phyloP scores from a whole-genome alignment of 2,113 vertebrate species.

The Oncorhynchus nerka region DNA sequence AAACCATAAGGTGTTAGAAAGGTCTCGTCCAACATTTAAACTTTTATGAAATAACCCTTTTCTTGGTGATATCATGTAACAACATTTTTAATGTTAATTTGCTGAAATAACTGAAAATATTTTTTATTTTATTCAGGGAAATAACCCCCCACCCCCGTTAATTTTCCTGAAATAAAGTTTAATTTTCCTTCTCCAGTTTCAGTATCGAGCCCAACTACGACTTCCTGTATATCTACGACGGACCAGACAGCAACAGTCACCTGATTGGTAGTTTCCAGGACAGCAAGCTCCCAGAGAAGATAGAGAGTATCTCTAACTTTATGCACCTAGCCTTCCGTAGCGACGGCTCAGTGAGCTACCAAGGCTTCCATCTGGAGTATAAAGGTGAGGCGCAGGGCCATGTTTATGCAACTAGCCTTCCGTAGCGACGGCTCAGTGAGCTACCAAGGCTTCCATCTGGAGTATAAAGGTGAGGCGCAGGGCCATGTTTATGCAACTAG shows the following conservation, averaged over 20 bases:
- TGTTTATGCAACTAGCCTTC: constrained; percentile 6
- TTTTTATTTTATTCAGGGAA: no score
- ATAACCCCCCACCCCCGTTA: no score
- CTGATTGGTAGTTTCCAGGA: constrained; percentile 97
- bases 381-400: constrained; percentile 80
- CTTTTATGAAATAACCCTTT: no score
- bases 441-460: no score
- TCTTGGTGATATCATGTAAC: no score
- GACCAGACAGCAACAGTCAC: constrained; percentile 86
- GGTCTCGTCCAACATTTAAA: no score
- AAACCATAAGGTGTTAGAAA: no score
- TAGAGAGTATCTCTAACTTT: constrained; percentile 93
- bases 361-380: constrained; percentile 96
- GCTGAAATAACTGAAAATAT: neutral
- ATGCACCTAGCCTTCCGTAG: constrained; percentile 98
- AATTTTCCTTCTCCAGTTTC: constrained; percentile 76
- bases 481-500: no score
- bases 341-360: constrained; percentile 97
- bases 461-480: no score
- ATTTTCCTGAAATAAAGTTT: constrained; percentile 18
- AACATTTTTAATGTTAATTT: neutral
- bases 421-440: no score
- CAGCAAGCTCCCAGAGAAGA: constrained; percentile 95
- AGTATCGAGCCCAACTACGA: constrained; percentile 99
- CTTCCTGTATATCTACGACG: constrained; percentile 96